Conservation (phyloP, 1,140 invertebrate species). For the Zeugodacus cucurbitae region DNA sequence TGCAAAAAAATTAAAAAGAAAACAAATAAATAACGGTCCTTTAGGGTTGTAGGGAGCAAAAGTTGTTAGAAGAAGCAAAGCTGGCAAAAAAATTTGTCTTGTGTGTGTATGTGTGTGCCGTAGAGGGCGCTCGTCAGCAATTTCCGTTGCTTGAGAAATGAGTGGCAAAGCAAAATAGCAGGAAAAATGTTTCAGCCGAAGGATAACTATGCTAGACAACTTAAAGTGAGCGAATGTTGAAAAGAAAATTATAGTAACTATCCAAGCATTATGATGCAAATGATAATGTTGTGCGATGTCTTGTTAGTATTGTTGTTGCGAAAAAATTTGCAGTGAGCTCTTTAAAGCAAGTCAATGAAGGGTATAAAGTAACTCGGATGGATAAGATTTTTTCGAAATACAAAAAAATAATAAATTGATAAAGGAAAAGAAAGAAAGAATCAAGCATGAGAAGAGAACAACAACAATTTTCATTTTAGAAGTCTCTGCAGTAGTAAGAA, state of each 20-base stretch:
- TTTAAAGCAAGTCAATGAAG: neutral
- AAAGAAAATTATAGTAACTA: neutral
- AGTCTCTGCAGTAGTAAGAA: neutral
- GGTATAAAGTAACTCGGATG: neutral
- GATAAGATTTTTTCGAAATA: too few relatives aligned
- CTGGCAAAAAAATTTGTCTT: neutral
- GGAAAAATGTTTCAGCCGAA: neutral
- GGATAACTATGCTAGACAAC: neutral
- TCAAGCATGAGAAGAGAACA: neutral
- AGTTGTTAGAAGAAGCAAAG: neutral
- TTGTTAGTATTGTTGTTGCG: neutral
- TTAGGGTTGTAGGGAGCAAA: slow-evolving; percentile 13
- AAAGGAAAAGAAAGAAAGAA: too few relatives aligned
- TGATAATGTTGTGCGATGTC: slow-evolving; percentile 4
- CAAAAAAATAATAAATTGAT: too few relatives aligned
- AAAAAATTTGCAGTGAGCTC: neutral
- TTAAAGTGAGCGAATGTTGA: neutral
- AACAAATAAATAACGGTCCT: neutral
- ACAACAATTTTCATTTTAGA: neutral
- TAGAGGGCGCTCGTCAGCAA: neutral
- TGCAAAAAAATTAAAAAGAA: neutral
- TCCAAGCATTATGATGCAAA: slow-evolving; percentile 12
- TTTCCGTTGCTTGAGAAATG: slow-evolving; percentile 16
- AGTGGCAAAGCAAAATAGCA: neutral
- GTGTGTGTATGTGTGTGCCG: neutral